Evolutionary conservation across 2,113 vertebrate genomes (phyloP).

Genomic region (Bos indicus): DNA sequence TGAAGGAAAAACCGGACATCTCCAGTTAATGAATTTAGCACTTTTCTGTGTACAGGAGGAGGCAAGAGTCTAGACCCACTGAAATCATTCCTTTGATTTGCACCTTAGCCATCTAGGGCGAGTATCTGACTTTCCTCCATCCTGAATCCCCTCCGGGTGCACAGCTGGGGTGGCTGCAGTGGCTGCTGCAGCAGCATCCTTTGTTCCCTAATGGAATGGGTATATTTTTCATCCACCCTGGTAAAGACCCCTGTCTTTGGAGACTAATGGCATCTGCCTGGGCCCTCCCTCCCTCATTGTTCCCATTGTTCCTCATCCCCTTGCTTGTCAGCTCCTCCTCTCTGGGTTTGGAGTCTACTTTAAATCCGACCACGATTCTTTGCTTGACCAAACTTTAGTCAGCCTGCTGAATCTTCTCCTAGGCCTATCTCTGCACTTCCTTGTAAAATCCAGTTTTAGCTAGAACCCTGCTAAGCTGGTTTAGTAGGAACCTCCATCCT

Average conservation of each 20-base stretch:
- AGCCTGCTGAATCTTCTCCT: not conserved
- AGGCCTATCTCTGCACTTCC: not conserved
- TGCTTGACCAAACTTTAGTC: not conserved
- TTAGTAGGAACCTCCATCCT: not conserved
- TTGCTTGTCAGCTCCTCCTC: not conserved
- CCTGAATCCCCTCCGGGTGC: not conserved
- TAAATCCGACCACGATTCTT: not conserved
- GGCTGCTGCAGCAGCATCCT: not conserved
- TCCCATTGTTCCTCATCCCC: not conserved
- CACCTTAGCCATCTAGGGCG: not conserved
- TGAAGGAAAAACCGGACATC: not conserved
- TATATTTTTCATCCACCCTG: not conserved
- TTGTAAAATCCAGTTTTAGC: not conserved
- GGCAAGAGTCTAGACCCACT: not conserved
- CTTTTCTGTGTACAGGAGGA: not conserved
- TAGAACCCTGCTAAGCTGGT: not conserved
- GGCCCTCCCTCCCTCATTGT: accelerated
- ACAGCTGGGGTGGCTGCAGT: accelerated
- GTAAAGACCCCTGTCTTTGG: not conserved
- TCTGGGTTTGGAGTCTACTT: not conserved
- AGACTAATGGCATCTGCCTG: not conserved
- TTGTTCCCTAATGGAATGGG: not conserved
- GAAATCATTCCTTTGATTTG: not conserved
- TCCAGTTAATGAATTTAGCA: not conserved
- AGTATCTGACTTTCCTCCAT: not conserved